phyloP scores from a whole-genome alignment of 2,888 invertebrate genomes.

The Cinara cedri region DNA sequence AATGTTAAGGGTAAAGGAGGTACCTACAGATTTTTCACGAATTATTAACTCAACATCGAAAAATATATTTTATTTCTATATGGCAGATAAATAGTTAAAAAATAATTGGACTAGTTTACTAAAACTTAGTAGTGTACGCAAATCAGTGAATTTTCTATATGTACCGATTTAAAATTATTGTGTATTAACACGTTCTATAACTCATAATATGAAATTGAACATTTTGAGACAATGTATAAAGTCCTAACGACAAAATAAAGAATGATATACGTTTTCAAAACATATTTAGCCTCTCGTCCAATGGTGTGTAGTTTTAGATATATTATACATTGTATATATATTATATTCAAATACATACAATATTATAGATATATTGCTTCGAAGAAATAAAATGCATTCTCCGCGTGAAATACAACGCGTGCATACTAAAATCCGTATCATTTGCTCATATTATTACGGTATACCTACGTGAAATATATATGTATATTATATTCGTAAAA shows the following conservation, averaged over 20 bases:
- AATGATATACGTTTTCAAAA: constrained; percentile 27
- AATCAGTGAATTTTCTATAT: too few relatives aligned
- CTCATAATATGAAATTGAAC: neutral
- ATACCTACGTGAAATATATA: too few relatives aligned
- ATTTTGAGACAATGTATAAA: neutral
- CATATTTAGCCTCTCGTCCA: neutral
- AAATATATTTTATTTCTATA: too few relatives aligned
- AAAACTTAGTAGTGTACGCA: too few relatives aligned
- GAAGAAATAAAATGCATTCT: constrained; percentile 36
- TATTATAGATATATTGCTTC: neutral
- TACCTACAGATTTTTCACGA: too few relatives aligned
- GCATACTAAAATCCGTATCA: constrained; percentile 47
- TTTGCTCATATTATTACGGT: neutral
- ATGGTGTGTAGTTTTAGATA: neutral
- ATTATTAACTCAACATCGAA: too few relatives aligned
- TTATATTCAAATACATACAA: neutral
- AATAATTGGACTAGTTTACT: too few relatives aligned
- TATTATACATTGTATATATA: neutral
- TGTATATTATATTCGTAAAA: neutral
- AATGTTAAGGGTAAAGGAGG: too few relatives aligned
- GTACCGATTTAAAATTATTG: neutral
- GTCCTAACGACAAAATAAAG: constrained; percentile 18
- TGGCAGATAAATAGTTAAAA: too few relatives aligned
- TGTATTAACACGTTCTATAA: neutral
- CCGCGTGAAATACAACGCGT: constrained; percentile 13